Evolutionary conservation across 2,888 invertebrate genomes (phyloP), one percentile per base, ranked within the genome.

Genomic region (Thymelicus lineola): DNA sequence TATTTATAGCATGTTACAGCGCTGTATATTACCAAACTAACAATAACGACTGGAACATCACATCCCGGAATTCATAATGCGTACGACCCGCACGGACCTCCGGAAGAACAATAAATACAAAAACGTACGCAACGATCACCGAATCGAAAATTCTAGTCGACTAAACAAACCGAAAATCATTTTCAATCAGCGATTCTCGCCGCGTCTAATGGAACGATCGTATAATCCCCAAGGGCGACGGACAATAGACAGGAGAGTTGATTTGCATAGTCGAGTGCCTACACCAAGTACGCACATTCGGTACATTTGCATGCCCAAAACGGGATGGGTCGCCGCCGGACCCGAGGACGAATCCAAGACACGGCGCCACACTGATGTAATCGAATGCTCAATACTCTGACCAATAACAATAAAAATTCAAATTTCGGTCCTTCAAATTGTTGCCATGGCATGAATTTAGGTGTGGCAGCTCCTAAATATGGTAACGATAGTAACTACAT

Each of bases 261-360:
- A 89, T 91, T 91, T 88, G 90, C 87, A 91, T 91, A 80, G 82
- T 79, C 80, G 80, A 83, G 82, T 82, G 61, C 67, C 67, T 68
- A 83, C 79, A 79, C 80, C 79, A 82, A 83, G 85, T 82, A 80
- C 78, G 81, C 79, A 85, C 82, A 87, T 87, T 89, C 86, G 85
- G 85, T 81, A 85, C 90, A 91, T 92, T 91, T 89, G 85, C 90
- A 91, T 91, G 88, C 82, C 90, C 85, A 82, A 88, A 90, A 84
- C 84, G 82, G 82, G 82, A 79, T 82, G 76, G 79, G 75, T 73
- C 70, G 70, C 65, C 71, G 80, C 77, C 80, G 74, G 77, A 74
- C 74, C 77, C 86, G 85, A 87, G 88, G 86, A 83, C 87, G 72
- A 79, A 75, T 73, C 69, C 71, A 66, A 72, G 75, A 78, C 79